Evolutionary conservation across 2,888 invertebrate genomes (phyloP).

Genomic region (Mantis religiosa): DNA sequence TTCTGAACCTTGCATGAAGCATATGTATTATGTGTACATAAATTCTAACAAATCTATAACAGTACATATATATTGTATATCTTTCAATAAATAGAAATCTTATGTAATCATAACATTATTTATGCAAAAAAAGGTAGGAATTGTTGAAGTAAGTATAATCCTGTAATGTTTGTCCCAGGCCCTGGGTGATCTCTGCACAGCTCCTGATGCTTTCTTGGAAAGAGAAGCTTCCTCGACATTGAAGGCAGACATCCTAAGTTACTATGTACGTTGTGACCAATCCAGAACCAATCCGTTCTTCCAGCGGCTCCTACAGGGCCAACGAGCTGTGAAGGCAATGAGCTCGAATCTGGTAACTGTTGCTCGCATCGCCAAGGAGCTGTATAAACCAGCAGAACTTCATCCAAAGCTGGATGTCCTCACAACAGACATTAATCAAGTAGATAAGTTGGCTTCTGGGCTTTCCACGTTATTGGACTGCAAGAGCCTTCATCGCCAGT

Average conservation of each 20-base stretch:
- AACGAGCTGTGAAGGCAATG: slow-evolving; percentile 59
- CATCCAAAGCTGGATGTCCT: slow-evolving; percentile 73
- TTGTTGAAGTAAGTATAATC: background rate
- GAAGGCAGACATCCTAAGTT: slow-evolving; percentile 56
- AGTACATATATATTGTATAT: no score
- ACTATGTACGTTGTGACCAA: slow-evolving; percentile 80
- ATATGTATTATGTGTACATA: no score
- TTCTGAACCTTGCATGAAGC: no score
- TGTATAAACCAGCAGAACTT: slow-evolving; percentile 52
- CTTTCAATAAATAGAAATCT: no score
- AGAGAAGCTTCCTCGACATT: slow-evolving; percentile 47
- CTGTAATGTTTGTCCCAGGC: slow-evolving; percentile 44
- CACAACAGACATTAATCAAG: slow-evolving; percentile 71
- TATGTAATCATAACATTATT: background rate
- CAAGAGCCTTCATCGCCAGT: slow-evolving; percentile 76
- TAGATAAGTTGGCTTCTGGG: slow-evolving; percentile 56
- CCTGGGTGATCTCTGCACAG: slow-evolving; percentile 78
- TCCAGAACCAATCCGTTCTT: slow-evolving; percentile 76
- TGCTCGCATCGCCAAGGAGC: slow-evolving; percentile 48
- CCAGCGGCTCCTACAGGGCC: slow-evolving; percentile 74
- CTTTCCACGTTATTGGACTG: slow-evolving; percentile 75
- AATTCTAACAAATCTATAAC: no score
- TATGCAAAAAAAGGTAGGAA: background rate
- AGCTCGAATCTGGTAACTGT: slow-evolving; percentile 46
- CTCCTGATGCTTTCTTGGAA: slow-evolving; percentile 75